These are phyloP conservation scores for Bradypodion ventrale DNA, from an alignment of 2,797 vertebrate genomes.

Conservation along the genomic window DNA sequence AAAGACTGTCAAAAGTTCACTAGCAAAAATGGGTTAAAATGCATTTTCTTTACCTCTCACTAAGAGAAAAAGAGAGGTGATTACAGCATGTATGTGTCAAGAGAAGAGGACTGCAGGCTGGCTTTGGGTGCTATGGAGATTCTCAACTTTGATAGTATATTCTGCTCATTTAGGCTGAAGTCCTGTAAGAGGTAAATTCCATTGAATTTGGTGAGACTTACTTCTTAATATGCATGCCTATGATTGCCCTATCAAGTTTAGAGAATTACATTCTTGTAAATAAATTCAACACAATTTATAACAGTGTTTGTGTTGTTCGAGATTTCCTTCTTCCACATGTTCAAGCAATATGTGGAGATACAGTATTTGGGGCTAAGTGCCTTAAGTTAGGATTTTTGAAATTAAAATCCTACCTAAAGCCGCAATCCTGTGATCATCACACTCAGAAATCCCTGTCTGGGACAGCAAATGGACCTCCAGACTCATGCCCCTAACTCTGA, in stretches of 20 bases:
- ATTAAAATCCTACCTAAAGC: neutral
- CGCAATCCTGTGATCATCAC: neutral
- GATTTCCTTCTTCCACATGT: too few relatives aligned
- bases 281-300: neutral
- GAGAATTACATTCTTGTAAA: neutral
- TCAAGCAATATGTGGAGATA: neutral
- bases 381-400: neutral
- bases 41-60: neutral
- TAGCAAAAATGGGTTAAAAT: neutral
- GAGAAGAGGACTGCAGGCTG: neutral
- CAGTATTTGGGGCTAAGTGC: neutral
- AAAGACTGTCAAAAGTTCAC: neutral
- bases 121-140: neutral
- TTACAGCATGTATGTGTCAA: neutral
- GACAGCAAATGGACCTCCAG: too few relatives aligned
- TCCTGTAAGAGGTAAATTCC: neutral
- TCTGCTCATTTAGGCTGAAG: neutral
- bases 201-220: too few relatives aligned
- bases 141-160: neutral
- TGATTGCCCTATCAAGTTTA: neutral
- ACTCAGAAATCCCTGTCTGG: too few relatives aligned
- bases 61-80: neutral
- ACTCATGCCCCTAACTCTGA: too few relatives aligned
- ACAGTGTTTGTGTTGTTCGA: neutral
- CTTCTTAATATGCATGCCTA: neutral